phyloP scores from a whole-genome alignment of 2,888 invertebrate species.

The Aphelenchoides bicaudatus region DNA sequence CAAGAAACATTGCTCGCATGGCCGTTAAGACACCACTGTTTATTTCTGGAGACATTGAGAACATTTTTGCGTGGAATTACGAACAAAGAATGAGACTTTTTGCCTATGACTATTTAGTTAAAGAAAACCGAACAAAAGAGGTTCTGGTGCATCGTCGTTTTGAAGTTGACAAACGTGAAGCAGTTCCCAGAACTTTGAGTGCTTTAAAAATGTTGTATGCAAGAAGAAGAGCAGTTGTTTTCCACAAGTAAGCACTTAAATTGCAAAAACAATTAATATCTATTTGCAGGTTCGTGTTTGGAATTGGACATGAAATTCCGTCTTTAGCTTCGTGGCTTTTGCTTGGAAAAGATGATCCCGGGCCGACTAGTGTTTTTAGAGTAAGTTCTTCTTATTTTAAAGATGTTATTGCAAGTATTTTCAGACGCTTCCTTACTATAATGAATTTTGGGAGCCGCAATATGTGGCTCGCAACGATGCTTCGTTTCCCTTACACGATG shows the following conservation, averaged over 20 bases:
- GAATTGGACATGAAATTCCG: conserved; percentile 21
- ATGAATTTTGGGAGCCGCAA: conserved; percentile 28
- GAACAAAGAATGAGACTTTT: conserved; percentile 20
- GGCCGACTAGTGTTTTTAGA: conserved; percentile 5
- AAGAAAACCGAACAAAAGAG: neutral
- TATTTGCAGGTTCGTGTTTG: conserved; percentile 21
- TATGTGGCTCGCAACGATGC: conserved; percentile 22
- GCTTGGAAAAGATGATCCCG: conserved; percentile 4
- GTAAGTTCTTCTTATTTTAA: neutral
- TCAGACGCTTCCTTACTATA: conserved; percentile 18
- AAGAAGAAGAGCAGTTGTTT: conserved; percentile 6
- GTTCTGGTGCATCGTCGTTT: conserved; percentile 29
- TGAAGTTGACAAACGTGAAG: conserved; percentile 16
- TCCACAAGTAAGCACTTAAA: too few species aligned
- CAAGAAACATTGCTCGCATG: conserved; percentile 24
- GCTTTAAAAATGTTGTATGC: conserved; percentile 1
- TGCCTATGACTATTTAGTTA: conserved; percentile 4
- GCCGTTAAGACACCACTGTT: conserved; percentile 23
- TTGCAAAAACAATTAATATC: too few species aligned
- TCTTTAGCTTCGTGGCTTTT: conserved; percentile 3
- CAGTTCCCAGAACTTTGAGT: conserved; percentile 11
- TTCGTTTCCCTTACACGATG: conserved; percentile 24
- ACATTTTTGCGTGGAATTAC: conserved; percentile 23
- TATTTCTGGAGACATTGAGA: conserved; percentile 30
- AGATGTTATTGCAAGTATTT: conserved; percentile 13